Conservation (phyloP, 2,113 vertebrate species). For the Lampris megalopsis region DNA sequence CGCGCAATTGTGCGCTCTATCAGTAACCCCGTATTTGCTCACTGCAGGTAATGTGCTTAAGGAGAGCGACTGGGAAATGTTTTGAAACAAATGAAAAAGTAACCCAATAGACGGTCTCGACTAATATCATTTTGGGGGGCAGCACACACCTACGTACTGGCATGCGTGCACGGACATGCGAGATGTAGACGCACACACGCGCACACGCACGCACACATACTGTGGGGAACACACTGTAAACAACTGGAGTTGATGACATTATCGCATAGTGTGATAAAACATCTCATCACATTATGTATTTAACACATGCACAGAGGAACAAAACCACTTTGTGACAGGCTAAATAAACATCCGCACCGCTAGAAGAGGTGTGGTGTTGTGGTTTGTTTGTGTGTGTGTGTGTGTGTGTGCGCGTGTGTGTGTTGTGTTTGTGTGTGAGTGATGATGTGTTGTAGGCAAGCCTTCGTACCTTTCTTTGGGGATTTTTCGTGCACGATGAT, state of each 20-base stretch:
- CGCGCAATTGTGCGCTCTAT: constrained; percentile 45
- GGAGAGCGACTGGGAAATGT: constrained; percentile 44
- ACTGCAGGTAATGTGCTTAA: constrained; percentile 38
- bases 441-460: not conserved
- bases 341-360: constrained; percentile 65
- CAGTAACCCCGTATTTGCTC: constrained; percentile 56
- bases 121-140: constrained; percentile 12
- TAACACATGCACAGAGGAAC: constrained; percentile 49
- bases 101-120: not conserved
- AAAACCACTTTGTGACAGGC: constrained; percentile 51
- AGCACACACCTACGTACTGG: not conserved
- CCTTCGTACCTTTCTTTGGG: constrained; percentile 36
- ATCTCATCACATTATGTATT: constrained; percentile 52
- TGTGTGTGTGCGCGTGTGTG: constrained; percentile 3
- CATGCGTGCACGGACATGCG: not conserved
- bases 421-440: not conserved
- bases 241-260: constrained; percentile 51
- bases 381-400: constrained; percentile 33
- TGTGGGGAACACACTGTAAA: constrained; percentile 20
- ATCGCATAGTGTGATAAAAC: constrained; percentile 42
- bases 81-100: constrained; percentile 34
- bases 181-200: not conserved
- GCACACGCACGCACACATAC: not conserved
- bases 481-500: not conserved
- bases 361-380: constrained; percentile 36